Conservation (phyloP, 2,113 vertebrate species). For the Gavialis gangeticus region DNA sequence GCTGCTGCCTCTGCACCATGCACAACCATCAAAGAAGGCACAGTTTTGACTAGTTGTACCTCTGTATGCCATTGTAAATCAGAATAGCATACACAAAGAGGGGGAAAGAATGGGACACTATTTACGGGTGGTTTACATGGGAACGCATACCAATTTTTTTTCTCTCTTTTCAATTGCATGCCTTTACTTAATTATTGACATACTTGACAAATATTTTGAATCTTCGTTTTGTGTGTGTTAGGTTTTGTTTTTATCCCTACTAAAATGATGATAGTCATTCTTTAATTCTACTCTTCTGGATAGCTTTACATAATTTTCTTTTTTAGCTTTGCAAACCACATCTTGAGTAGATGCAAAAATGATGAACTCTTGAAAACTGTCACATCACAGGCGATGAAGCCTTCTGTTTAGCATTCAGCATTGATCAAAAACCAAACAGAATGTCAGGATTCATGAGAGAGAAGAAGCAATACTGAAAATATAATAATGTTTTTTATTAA, state of each 20-base stretch:
- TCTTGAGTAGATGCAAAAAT: background rate
- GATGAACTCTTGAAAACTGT: background rate
- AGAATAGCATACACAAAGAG: background rate
- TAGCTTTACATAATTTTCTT: constrained; percentile 19
- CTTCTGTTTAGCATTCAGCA: background rate
- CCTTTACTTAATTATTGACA: background rate
- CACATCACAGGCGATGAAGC: background rate
- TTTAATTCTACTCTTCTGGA: constrained; percentile 41
- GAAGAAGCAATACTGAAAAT: background rate
- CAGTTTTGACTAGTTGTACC: no score
- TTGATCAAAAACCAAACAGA: background rate
- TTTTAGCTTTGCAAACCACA: constrained; percentile 39
- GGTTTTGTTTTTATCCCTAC: background rate
- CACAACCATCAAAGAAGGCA: no score
- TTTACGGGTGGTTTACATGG: background rate
- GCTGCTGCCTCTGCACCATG: no score
- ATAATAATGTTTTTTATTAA: background rate
- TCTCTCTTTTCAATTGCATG: background rate
- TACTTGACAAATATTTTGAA: background rate
- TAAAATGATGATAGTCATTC: background rate
- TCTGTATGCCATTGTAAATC: background rate
- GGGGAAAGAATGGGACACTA: background rate
- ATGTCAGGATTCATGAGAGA: background rate
- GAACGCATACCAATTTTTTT: background rate
- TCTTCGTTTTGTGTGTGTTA: background rate